A percentile compares a stretch with the other conserved stretches of the same genome.
These are phyloP conservation scores for Stigmatopora argus DNA, from an alignment of 2,113 vertebrate genomes.

Conservation along the genomic window DNA sequence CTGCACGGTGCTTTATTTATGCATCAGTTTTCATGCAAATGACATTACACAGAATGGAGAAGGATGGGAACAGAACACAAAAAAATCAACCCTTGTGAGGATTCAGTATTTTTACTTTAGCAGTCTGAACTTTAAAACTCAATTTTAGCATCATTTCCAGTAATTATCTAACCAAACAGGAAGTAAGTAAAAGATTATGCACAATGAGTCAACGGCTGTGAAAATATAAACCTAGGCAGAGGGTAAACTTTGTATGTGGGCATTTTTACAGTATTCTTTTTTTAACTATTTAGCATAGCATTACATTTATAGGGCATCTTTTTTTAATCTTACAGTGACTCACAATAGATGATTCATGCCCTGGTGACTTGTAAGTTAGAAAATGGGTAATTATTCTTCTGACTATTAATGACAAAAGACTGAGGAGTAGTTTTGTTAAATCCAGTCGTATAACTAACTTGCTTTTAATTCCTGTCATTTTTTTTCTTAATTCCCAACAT, in stretches of 20 bases:
- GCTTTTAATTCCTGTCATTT: not conserved
- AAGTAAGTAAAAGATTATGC: conserved; percentile 2
- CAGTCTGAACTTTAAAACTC: not conserved
- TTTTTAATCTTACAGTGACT: conserved; percentile 30
- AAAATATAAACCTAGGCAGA: conserved; percentile 5
- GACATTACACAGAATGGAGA: conserved; percentile 13
- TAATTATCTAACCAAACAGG: not conserved
- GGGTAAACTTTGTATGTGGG: conserved; percentile 15
- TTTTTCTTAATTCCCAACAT: not conserved
- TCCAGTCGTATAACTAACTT: not conserved
- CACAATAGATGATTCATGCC: conserved; percentile 8
- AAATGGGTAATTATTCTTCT: not conserved
- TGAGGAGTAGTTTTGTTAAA: not conserved
- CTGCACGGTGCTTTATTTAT: conserved; percentile 38
- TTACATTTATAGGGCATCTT: conserved; percentile 26
- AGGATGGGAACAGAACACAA: conserved; percentile 17
- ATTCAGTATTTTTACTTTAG: not conserved
- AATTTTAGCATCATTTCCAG: not conserved
- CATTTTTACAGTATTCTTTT: conserved; percentile 19
- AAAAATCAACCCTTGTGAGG: conserved; percentile 1
- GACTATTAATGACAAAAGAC: not conserved
- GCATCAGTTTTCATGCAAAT: conserved; percentile 31
- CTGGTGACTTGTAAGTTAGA: not conserved
- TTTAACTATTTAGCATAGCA: conserved; percentile 12
- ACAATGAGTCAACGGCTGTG: not conserved